Conservation (phyloP, 2,888 invertebrate genomes). For the Empis stercorea region DNA sequence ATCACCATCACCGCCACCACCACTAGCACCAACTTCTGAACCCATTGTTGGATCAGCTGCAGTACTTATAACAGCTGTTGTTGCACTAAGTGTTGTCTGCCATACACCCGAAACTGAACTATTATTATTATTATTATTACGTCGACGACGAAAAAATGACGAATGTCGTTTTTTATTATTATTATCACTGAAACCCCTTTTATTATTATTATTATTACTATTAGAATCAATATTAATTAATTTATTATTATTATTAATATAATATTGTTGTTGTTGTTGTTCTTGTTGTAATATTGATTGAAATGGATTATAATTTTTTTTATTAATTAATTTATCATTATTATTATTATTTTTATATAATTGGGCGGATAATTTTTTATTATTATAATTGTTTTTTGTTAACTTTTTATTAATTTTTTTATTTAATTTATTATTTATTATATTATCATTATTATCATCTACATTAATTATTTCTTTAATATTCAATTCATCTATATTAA, state of each 20-base stretch:
- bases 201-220: not conserved
- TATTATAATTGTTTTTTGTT: not conserved
- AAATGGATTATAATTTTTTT: not conserved
- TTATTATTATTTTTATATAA: not conserved
- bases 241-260: constrained; percentile 12
- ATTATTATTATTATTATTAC: constrained; percentile 8
- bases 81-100: constrained; percentile 17
- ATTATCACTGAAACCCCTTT: not conserved
- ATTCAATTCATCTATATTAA: constrained; percentile 22
- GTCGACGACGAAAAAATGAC: constrained; percentile 13
- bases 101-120: constrained; percentile 14
- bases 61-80: constrained; percentile 14
- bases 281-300: constrained; percentile 3
- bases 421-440: not conserved
- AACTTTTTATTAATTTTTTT: not conserved
- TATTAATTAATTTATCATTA: too few relatives aligned
- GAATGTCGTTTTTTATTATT: not conserved
- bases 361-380: not conserved
- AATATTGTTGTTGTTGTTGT: constrained; percentile 4
- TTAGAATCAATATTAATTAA: constrained; percentile 3
- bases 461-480: constrained; percentile 17
- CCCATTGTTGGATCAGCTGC: constrained; percentile 9
- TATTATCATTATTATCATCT: not conserved
- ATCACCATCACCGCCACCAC: constrained; percentile 13
- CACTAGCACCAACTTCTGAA: constrained; percentile 10